Conservation (phyloP, 35 echinoderm and acorn worm species). For the Ptychodera flava region DNA sequence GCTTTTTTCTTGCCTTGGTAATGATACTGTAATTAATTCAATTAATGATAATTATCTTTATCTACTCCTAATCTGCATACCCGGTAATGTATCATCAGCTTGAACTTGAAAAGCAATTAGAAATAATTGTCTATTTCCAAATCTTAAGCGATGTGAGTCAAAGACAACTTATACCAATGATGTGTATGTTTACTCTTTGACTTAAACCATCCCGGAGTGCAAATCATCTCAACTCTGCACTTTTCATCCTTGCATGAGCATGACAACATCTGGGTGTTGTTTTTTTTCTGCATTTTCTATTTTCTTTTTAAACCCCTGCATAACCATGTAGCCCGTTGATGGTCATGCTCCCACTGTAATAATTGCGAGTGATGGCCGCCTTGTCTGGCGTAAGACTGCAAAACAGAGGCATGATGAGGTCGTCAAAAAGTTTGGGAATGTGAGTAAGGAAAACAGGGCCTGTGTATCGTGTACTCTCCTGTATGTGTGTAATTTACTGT, state of each 20-base stretch:
- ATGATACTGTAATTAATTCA: no score
- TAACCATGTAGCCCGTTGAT: constrained; percentile 81
- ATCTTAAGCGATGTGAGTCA: not conserved
- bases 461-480: no score
- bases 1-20: no score
- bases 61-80: no score
- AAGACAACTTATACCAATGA: no score
- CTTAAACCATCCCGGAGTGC: no score
- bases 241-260: not conserved
- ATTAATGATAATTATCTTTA: no score
- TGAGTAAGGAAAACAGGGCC: constrained; percentile 50
- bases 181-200: no score
- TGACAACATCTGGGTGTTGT: not conserved
- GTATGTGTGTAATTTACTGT: not conserved
- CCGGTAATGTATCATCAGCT: no score
- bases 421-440: constrained; percentile 85
- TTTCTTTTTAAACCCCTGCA: not conserved
- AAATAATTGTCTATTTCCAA: not conserved
- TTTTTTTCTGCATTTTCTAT: not conserved
- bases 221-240: no score
- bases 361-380: constrained; percentile 93
- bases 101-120: not conserved
- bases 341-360: constrained; percentile 56
- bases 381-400: constrained; percentile 95
- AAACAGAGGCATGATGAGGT: constrained; percentile 97